Evolutionary conservation across 2,888 invertebrate species (phyloP), one percentile per base, ranked within the genome.

Genomic region (Corythucha ciliata): DNA sequence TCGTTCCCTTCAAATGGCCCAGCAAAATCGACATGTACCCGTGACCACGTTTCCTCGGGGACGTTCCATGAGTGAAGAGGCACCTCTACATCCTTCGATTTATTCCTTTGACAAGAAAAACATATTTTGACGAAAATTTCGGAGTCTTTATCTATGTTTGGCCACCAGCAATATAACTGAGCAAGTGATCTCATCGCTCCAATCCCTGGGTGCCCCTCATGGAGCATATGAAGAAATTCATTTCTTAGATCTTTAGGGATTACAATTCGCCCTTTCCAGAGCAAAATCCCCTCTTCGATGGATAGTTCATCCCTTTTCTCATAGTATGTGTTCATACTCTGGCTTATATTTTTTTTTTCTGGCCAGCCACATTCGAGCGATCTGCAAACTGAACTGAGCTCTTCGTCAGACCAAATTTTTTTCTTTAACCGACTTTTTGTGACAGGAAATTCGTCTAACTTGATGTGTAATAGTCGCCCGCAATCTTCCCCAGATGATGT

Each of bases 1-100:
- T 61, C 0, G 56, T 37, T 6, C 32, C 59, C 47, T 29, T 57
- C 27, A 54, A 54, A 42, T 3, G 60, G 60, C 5, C 55, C 59
- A 18, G 55, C 34, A 29, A 57, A 62, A 53, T 63, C 61, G 6
- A 53, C 52, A 48, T 62, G 63, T 1, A 61, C 54, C 2, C 60
- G 46, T 2, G 32, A 37, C 61, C 59, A 63, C 16, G 46, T 47
- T 14, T 39, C 50, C 2, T 53, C 25, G 22, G 62, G 58, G 45
- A 55, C 58, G 5, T 56, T 59, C 58, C 59, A 59, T 3, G 58
- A 47, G 3, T 56, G 56, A 3, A 58, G 36, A 3, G 57, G 56
- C 1, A 55, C 51, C 3, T 57, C 24, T 3, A 39, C 50, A 29
- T 59, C 58, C 18, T 29, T 46, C 42, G 57, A 56, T 36, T 48